Conservation (phyloP, 2,113 vertebrate genomes). For the Polyodon spathula region DNA sequence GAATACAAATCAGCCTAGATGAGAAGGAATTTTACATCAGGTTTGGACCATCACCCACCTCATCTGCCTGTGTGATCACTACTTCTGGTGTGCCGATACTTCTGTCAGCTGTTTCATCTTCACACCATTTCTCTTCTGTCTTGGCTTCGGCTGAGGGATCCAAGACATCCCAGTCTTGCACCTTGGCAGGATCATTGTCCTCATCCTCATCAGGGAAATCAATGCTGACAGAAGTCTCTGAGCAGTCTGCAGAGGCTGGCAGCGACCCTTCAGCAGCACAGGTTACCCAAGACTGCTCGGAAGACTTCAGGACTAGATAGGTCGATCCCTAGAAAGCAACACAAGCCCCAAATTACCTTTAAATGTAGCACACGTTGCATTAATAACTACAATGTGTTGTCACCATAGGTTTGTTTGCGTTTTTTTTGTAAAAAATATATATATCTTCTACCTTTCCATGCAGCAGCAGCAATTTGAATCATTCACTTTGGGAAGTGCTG, state of each 20-base stretch:
- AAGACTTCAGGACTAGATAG: constrained; percentile 27
- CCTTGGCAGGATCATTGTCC: constrained; percentile 33
- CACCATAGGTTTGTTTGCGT: too few relatives aligned
- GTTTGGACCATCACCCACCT: constrained; percentile 68
- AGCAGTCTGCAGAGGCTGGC: constrained; percentile 23
- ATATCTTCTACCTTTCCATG: too few relatives aligned
- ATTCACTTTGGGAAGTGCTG: too few relatives aligned
- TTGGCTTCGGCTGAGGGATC: constrained; percentile 30
- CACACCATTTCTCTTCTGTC: constrained; percentile 30
- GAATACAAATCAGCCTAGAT: constrained; percentile 66
- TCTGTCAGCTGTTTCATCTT: constrained; percentile 54
- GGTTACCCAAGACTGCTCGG: constrained; percentile 8
- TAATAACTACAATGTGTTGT: too few relatives aligned
- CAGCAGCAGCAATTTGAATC: too few relatives aligned
- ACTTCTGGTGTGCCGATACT: constrained; percentile 30
- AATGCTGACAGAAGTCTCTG: constrained; percentile 15
- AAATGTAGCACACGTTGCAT: too few relatives aligned
- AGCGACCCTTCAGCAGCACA: constrained; percentile 3
- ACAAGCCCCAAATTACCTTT: not conserved
- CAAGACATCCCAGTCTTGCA: constrained; percentile 37
- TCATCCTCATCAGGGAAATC: constrained; percentile 19
- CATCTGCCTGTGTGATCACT: constrained; percentile 58
- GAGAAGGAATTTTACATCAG: constrained; percentile 67
- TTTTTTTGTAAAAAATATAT: too few relatives aligned
- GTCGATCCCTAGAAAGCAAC: constrained; percentile 22